phyloP scores from a whole-genome alignment of 2,888 invertebrate genomes.

The Dromius quadrimaculatus region DNA sequence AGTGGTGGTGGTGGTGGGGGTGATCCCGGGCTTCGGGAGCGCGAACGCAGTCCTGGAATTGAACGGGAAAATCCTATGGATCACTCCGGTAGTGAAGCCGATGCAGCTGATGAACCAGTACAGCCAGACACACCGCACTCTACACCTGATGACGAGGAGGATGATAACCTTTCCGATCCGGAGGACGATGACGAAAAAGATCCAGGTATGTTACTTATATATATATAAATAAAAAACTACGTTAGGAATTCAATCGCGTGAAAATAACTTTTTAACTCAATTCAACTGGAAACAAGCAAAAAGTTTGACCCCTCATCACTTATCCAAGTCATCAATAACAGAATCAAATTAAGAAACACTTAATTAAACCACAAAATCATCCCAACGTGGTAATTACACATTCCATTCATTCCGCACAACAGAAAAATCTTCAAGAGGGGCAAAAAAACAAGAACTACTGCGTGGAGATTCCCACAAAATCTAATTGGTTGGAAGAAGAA shows the following conservation, averaged over 20 bases:
- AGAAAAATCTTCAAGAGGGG: constrained; percentile 3
- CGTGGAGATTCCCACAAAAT: constrained; percentile 42
- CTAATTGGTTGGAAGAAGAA: constrained; percentile 50
- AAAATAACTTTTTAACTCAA: background rate
- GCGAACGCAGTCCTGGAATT: constrained; percentile 70
- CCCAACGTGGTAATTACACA: constrained; percentile 42
- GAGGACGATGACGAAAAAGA: constrained; percentile 89
- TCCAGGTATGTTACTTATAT: constrained; percentile 72
- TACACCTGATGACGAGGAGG: constrained; percentile 82
- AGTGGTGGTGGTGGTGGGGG: constrained; percentile 76
- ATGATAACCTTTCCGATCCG: constrained; percentile 88
- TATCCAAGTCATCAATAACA: constrained; percentile 32
- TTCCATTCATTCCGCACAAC: constrained; percentile 26
- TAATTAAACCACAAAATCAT: constrained; percentile 42
- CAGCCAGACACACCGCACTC: constrained; percentile 73
- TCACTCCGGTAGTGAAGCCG: constrained; percentile 75
- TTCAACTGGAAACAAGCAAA: background rate
- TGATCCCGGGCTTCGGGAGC: constrained; percentile 73
- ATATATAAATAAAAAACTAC: background rate
- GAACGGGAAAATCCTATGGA: constrained; percentile 76
- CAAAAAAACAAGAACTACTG: constrained; percentile 15
- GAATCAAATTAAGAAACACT: constrained; percentile 38
- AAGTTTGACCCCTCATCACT: too few species aligned
- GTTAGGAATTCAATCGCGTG: too few species aligned
- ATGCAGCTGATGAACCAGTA: constrained; percentile 71